A percentile compares a stretch with the other conserved stretches of the same genome.
These are phyloP conservation scores for Okamejei kenojei DNA, from an alignment of 2,797 vertebrate species.

Conservation along the genomic window DNA sequence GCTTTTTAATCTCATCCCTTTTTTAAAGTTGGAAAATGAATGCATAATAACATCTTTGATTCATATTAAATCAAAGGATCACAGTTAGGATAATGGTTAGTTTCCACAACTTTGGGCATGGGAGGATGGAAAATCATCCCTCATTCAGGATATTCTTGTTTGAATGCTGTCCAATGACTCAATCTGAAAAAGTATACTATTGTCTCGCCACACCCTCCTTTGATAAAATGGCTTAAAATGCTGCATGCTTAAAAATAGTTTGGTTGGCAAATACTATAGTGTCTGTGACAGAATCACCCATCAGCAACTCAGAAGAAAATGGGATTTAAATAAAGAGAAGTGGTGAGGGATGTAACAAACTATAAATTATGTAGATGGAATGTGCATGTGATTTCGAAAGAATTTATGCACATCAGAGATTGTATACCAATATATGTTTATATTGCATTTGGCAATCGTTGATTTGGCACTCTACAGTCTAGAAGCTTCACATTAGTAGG, in stretches of 20 bases:
- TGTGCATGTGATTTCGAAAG: not conserved
- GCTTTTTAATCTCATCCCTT: too few species aligned
- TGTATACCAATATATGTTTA: too few species aligned
- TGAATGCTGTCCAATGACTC: not conserved
- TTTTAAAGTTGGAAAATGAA: too few species aligned
- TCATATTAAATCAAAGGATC: not conserved
- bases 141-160: not conserved
- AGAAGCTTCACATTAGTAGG: not conserved
- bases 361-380: slow-evolving; percentile 30
- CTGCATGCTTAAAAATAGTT: not conserved
- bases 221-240: not conserved
- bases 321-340: slow-evolving; percentile 39
- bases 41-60: not conserved
- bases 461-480: not conserved
- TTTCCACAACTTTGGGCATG: not conserved
- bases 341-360: slow-evolving; percentile 44
- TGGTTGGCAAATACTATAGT: not conserved
- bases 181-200: not conserved
- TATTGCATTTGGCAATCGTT: not conserved
- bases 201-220: too few species aligned
- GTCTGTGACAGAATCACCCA: not conserved
- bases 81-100: not conserved
- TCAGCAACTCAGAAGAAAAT: not conserved
- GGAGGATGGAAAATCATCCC: not conserved
- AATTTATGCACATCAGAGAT: not conserved